These are phyloP conservation scores for Rhyzopertha dominica DNA, from an alignment of 1,140 invertebrate genomes.

Conservation along the genomic window DNA sequence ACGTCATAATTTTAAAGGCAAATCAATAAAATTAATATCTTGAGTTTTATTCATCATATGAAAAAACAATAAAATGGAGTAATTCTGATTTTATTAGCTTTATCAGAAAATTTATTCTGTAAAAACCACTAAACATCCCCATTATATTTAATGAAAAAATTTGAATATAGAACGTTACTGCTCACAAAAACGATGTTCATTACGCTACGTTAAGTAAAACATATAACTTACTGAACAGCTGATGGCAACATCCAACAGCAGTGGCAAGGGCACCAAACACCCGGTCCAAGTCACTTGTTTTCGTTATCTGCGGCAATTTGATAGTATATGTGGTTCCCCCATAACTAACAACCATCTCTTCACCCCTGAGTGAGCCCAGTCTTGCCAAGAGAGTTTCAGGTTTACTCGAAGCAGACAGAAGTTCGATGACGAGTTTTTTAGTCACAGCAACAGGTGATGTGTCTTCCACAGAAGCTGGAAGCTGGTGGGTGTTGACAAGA, in stretches of 20 bases:
- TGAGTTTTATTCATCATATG: too few relatives aligned
- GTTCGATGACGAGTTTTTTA: conserved; percentile 38
- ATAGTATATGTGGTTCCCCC: conserved; percentile 38
- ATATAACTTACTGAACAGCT: conserved; percentile 37
- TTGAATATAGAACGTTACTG: too few relatives aligned
- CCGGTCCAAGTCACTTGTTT: conserved; percentile 31
- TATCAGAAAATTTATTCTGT: too few relatives aligned
- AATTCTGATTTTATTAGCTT: too few relatives aligned
- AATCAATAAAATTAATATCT: too few relatives aligned
- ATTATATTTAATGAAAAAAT: too few relatives aligned
- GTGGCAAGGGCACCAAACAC: conserved; percentile 32
- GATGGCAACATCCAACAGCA: conserved; percentile 37
- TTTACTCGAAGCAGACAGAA: conserved; percentile 37
- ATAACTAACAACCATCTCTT: conserved; percentile 39
- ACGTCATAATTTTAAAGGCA: too few relatives aligned
- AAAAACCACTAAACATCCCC: too few relatives aligned
- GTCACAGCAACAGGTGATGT: conserved; percentile 41
- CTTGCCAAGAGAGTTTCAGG: conserved; percentile 35
- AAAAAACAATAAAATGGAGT: too few relatives aligned
- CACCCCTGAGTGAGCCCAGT: conserved; percentile 35
- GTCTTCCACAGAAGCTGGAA: conserved; percentile 47
- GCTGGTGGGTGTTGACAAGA: conserved; percentile 45
- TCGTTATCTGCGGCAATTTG: conserved; percentile 34
- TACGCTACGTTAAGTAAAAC: too few relatives aligned
- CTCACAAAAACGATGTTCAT: too few relatives aligned